Conservation (phyloP, 2,888 invertebrate genomes). For the Leucophora obtusa region DNA sequence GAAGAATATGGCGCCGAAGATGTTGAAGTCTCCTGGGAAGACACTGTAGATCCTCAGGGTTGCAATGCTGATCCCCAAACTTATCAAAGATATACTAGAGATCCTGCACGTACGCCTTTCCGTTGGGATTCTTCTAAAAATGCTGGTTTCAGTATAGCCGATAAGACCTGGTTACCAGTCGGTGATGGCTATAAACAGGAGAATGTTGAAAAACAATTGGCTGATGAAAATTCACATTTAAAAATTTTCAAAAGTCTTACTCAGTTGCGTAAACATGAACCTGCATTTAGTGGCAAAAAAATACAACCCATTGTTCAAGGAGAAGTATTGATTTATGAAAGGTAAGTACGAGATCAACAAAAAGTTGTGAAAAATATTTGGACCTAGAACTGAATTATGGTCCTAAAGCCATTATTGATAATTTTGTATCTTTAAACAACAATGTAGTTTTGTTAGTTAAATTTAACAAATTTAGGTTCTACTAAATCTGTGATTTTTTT, state of each 20-base stretch:
- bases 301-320: conserved; percentile 62
- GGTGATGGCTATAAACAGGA: conserved; percentile 63
- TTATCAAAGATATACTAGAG: conserved; percentile 82
- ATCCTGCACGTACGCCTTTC: conserved; percentile 82
- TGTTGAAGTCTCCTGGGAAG: conserved; percentile 81
- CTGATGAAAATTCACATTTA: conserved; percentile 79
- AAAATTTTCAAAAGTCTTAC: conserved; percentile 81
- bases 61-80: conserved; percentile 80
- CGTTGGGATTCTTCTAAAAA: conserved; percentile 81
- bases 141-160: conserved; percentile 68
- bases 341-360: conserved; percentile 65
- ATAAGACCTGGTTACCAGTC: conserved; percentile 70
- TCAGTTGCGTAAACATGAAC: conserved; percentile 74
- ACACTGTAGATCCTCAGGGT: conserved; percentile 80
- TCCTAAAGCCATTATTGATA: no score
- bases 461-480: no score
- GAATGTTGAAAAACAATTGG: conserved; percentile 79
- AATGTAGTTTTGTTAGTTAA: no score
- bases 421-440: no score
- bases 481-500: no score
- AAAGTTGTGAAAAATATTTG: no score
- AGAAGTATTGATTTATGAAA: conserved; percentile 66
- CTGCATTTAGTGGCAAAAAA: conserved; percentile 68
- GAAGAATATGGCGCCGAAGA: conserved; percentile 76
- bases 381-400: no score